Conservation (phyloP, 2,888 invertebrate genomes). For the Gnatocerus cornutus region DNA sequence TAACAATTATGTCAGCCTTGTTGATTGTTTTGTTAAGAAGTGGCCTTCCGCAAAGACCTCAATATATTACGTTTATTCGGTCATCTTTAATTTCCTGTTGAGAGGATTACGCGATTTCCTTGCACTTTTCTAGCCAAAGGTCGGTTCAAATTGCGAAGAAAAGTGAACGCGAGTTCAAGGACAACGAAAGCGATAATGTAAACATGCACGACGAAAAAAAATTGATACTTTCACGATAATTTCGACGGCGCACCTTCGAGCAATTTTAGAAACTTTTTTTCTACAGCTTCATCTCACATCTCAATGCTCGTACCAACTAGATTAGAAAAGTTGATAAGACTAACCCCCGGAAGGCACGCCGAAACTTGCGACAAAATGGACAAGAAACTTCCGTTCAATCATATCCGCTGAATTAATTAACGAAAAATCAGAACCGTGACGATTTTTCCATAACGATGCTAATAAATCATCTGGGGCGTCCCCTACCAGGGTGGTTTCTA, state of each 20-base stretch:
- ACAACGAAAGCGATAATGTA: slow-evolving; percentile 56
- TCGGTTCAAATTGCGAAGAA: slow-evolving; percentile 20
- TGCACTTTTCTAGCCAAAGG: slow-evolving; percentile 29
- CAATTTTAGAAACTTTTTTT: slow-evolving; percentile 30
- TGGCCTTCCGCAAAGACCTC: slow-evolving; percentile 22
- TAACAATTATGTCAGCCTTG: slow-evolving; percentile 41
- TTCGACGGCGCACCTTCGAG: slow-evolving; percentile 24
- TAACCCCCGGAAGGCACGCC: slow-evolving; percentile 14
- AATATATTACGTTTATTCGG: slow-evolving; percentile 13
- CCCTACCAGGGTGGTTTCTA: slow-evolving; percentile 41
- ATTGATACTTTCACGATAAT: slow-evolving; percentile 41
- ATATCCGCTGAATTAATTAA: slow-evolving; percentile 25
- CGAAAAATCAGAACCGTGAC: slow-evolving; percentile 14
- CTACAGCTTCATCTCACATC: slow-evolving; percentile 3
- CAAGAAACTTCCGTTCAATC: slow-evolving; percentile 12
- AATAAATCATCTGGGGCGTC: slow-evolving; percentile 23
- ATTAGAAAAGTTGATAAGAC: slow-evolving; percentile 32
- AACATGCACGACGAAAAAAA: slow-evolving; percentile 26
- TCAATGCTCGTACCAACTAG: slow-evolving; percentile 7
- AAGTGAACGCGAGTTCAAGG: slow-evolving; percentile 52
- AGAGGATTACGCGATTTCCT: not conserved
- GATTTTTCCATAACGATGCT: slow-evolving; percentile 26
- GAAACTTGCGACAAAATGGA: slow-evolving; percentile 8
- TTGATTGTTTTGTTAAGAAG: slow-evolving; percentile 13
- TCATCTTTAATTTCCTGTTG: slow-evolving; percentile 6